These are phyloP conservation scores for Apis dorsata DNA, from an alignment of 1,140 invertebrate species.

Conservation along the genomic window DNA sequence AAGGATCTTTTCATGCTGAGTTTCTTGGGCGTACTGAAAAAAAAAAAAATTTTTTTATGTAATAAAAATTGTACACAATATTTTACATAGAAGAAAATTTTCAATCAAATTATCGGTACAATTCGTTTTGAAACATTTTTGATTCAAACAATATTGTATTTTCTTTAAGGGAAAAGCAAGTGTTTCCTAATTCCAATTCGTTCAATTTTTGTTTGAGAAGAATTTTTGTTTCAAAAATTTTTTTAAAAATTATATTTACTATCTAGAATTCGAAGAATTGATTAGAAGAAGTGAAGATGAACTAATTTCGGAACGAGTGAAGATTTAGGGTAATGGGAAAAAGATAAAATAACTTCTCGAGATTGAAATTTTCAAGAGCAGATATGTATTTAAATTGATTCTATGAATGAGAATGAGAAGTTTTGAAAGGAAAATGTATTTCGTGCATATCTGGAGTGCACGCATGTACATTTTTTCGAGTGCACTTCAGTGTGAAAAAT, in stretches of 20 bases:
- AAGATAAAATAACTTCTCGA: not conserved
- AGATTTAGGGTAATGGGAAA: not conserved
- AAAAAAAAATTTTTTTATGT: not conserved
- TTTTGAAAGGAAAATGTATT: not conserved
- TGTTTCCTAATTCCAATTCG: too few species aligned
- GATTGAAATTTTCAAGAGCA: not conserved
- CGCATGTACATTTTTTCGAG: not conserved
- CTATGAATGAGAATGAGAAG: constrained; percentile 10
- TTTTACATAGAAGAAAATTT: too few species aligned
- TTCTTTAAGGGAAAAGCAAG: too few species aligned
- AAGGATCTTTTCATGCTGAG: constrained; percentile 99
- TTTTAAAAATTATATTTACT: too few species aligned
- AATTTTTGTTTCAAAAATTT: too few species aligned
- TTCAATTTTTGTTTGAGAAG: too few species aligned
- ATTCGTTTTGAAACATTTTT: too few species aligned
- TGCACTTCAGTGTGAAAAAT: not conserved
- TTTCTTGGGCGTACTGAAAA: constrained; percentile 89
- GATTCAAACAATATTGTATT: too few species aligned
- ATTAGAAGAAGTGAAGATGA: not conserved
- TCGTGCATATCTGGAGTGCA: not conserved
- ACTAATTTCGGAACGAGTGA: too few species aligned
- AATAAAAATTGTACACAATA: not conserved
- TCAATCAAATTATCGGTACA: too few species aligned
- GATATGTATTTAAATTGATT: not conserved
- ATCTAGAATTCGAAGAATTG: too few species aligned